These are phyloP conservation scores for Zaprionus taronus DNA, from an alignment of 1,140 invertebrate species.

Conservation along the genomic window DNA sequence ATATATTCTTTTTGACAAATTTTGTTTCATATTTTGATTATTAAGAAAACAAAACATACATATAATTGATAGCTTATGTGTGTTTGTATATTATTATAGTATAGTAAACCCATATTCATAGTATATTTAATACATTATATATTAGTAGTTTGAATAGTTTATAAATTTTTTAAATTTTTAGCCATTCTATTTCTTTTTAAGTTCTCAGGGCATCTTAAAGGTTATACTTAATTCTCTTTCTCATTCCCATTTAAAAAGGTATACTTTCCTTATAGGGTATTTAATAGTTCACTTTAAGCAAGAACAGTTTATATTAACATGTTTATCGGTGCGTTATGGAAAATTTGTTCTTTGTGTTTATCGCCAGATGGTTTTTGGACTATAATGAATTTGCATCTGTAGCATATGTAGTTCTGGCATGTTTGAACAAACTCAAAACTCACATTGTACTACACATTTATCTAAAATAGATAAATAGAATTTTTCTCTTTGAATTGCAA, in stretches of 20 bases:
- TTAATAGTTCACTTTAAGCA: not conserved
- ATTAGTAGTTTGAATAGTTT: too few species aligned
- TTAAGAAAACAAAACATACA: too few species aligned
- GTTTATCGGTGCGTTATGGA: slow-evolving; percentile 18
- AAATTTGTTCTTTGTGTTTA: slow-evolving; percentile 20
- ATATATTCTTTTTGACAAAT: too few species aligned
- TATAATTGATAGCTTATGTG: too few species aligned
- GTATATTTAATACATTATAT: too few species aligned
- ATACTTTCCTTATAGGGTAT: slow-evolving; percentile 8
- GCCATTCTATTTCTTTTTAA: too few species aligned
- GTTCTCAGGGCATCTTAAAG: too few species aligned
- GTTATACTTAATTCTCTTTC: not conserved
- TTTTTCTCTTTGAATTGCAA: not conserved
- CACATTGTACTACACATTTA: not conserved
- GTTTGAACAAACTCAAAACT: slow-evolving; percentile 5
- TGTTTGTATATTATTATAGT: too few species aligned
- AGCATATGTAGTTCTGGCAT: slow-evolving; percentile 1
- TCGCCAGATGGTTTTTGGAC: slow-evolving; percentile 15
- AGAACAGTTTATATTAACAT: not conserved
- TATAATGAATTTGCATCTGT: slow-evolving; percentile 8
- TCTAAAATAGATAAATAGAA: not conserved
- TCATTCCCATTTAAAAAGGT: not conserved
- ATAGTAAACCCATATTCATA: too few species aligned
- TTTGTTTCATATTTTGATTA: too few species aligned
- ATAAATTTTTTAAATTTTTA: too few species aligned